These are phyloP conservation scores for Salvelinus namaycush DNA, from an alignment of 2,113 vertebrate species.

Conservation along the genomic window DNA sequence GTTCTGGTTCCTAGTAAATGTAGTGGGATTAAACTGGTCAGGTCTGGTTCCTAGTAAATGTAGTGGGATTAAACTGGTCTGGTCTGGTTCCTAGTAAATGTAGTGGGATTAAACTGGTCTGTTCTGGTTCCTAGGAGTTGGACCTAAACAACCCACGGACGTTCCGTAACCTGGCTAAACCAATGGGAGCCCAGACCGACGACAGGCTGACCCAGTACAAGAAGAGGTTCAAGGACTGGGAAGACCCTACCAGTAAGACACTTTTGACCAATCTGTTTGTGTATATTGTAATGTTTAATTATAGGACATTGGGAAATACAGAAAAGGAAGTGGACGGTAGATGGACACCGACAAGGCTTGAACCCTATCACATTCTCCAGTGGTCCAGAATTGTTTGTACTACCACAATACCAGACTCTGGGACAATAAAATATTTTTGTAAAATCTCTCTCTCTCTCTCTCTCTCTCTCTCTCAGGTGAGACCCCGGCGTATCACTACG, in stretches of 20 bases:
- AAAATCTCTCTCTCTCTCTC: slow-evolving; percentile 19
- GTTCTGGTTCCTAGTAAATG: too few species aligned
- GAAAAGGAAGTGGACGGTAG: too few species aligned
- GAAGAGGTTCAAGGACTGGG: slow-evolving; percentile 97
- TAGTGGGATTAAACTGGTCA: too few species aligned
- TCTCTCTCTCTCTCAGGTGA: slow-evolving; percentile 78
- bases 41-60: too few species aligned
- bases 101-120: neutral
- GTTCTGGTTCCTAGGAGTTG: slow-evolving; percentile 80
- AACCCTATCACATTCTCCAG: too few species aligned
- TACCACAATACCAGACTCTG: too few species aligned
- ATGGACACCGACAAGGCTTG: too few species aligned
- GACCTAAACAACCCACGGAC: slow-evolving; percentile 94
- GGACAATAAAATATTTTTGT: too few species aligned
- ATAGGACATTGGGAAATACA: too few species aligned
- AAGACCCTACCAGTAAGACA: slow-evolving; percentile 90
- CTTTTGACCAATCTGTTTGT: neutral
- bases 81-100: neutral
- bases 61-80: too few species aligned
- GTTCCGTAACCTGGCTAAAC: slow-evolving; percentile 93
- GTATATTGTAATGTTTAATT: too few species aligned
- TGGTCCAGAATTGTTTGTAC: too few species aligned
- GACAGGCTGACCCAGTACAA: slow-evolving; percentile 94
- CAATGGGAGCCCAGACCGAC: slow-evolving; percentile 97
- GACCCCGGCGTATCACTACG: slow-evolving; percentile 97